Conservation (phyloP, 2,797 vertebrate genomes). For the Sebastes melanostomus region DNA sequence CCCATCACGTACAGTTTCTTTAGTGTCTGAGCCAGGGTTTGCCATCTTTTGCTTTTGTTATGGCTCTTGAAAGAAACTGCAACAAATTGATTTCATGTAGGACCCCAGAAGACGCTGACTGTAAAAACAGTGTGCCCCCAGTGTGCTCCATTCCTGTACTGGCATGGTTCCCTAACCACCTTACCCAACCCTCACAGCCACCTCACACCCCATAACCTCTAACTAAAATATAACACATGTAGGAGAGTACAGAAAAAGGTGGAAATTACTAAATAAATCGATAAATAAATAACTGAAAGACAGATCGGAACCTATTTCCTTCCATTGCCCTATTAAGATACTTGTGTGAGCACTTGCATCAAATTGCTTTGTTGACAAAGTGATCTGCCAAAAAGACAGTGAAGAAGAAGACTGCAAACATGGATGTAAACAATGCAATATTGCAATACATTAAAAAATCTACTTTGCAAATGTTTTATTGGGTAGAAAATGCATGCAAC, state of each 20-base stretch:
- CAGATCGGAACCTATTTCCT: not conserved
- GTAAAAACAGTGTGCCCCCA: too few relatives aligned
- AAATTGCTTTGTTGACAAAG: not conserved
- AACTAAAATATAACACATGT: not conserved
- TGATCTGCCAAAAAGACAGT: not conserved
- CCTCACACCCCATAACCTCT: not conserved
- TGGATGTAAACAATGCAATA: not conserved
- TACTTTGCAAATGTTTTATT: not conserved
- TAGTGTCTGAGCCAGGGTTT: not conserved
- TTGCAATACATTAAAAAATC: not conserved
- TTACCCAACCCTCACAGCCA: not conserved
- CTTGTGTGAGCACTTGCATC: not conserved
- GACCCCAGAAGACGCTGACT: not conserved
- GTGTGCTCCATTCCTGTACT: too few relatives aligned
- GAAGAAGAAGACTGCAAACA: not conserved
- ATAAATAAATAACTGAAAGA: not conserved
- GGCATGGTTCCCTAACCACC: not conserved
- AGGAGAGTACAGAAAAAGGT: not conserved
- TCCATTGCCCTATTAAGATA: not conserved
- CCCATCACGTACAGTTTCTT: not conserved
- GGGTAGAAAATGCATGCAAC: not conserved
- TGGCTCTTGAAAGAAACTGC: not conserved
- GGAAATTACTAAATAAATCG: not conserved
- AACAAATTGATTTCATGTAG: not conserved
- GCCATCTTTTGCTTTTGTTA: not conserved